Evolutionary conservation across 2,888 invertebrate species (phyloP), one percentile per base, ranked within the genome.

Genomic region (Rhabditoides inermis): DNA sequence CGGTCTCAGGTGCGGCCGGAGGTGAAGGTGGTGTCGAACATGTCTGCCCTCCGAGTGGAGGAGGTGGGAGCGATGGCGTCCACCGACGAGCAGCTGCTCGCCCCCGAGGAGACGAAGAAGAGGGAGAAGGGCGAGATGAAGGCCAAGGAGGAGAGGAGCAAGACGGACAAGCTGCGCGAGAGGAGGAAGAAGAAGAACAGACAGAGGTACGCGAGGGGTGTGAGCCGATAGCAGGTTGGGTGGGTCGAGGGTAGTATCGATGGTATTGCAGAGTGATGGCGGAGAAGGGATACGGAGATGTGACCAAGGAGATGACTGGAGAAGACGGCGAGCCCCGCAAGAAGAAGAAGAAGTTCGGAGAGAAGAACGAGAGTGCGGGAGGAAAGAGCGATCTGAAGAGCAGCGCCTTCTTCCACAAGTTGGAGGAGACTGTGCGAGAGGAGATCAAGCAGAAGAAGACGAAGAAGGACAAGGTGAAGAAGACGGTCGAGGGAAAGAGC

Each of bases 41-140:
- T 88, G 58, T 88, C 94, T 1, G 88, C 91, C 0, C 84, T 95
- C 46, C 84, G 82, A 28, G 87, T 92, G 84, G 98, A 98, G 78
- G 95, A 98, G 79, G 90, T 92, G 6, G 90, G 90, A 0, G 94
- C 94, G 0, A 82, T 88, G 5, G 85, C 86, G n/a, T 61, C 69
- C 3, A 61, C 65, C 3, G 69, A 64, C 27, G 61, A 61, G 2
- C 67, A 68, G 18, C 58, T 70, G 12, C 52, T 72, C 53, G 72
- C 72, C 32, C 72, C 72, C 7, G 72, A 72, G 58, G 72, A 72
- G 49, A 56, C 67, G 22, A 46, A 52, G 41, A 67, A 66, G 52
- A 77, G 65, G 49, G 62, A 37, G 69, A 76, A 63, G 46, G 74
- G 82, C n/a, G 82, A 82, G 44, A 48, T 82, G 51, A 82, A 63